These are phyloP conservation scores for Malacosoma neustria DNA, from an alignment of 2,888 invertebrate genomes.

Conservation along the genomic window DNA sequence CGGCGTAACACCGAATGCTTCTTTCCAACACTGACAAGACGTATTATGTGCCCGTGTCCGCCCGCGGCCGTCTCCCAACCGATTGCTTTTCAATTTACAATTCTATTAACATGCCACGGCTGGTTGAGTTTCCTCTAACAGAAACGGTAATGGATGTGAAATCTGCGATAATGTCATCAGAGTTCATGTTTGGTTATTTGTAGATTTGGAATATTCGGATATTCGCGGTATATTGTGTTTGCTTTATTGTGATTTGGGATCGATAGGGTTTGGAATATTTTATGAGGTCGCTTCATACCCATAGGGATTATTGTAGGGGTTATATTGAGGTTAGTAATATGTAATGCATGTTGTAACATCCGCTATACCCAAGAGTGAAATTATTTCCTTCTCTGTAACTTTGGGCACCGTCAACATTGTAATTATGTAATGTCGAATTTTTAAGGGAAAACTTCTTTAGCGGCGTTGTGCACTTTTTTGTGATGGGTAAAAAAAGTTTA, in stretches of 20 bases:
- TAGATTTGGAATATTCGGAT: neutral
- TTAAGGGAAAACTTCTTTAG: too few species aligned
- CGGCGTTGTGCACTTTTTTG: too few species aligned
- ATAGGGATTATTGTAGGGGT: neutral
- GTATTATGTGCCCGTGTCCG: slow-evolving; percentile 14
- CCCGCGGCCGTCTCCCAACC: slow-evolving; percentile 20
- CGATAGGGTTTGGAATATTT: neutral
- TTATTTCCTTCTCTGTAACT: too few species aligned
- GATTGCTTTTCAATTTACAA: slow-evolving; percentile 43
- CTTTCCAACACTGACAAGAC: slow-evolving; percentile 17
- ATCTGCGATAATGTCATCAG: slow-evolving; percentile 17
- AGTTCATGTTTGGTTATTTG: neutral
- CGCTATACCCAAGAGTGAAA: too few species aligned
- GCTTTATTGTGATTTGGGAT: neutral
- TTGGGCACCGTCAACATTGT: too few species aligned
- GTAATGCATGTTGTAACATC: too few species aligned
- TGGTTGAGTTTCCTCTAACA: slow-evolving; percentile 24
- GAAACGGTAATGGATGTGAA: slow-evolving; percentile 24
- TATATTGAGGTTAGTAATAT: too few species aligned
- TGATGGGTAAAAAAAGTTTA: too few species aligned
- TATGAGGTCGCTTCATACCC: neutral
- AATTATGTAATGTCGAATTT: too few species aligned
- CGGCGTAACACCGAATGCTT: slow-evolving; percentile 2
- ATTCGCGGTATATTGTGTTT: neutral
- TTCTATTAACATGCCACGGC: slow-evolving; percentile 31